Base-by-base conservation (phyloP, 2,113 vertebrate genomes). In the Nycticebus coucang region DNA sequence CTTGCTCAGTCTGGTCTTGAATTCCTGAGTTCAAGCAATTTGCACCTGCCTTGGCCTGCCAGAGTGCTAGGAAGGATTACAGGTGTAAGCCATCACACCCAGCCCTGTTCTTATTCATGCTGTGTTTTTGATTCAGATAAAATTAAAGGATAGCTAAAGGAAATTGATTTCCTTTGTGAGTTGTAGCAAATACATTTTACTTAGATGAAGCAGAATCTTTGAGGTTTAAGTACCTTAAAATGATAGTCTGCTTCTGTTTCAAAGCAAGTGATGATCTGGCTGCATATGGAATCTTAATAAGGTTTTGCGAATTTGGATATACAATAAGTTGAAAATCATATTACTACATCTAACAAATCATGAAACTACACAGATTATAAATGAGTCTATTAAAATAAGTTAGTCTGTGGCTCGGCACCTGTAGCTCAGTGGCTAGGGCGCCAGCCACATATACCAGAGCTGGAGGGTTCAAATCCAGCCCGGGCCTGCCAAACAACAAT, bases 111-210 rank as follows among this genome's bases (percentile, higher is more conserved):
- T 50, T 50, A 9, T 50, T 92, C 33, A 37, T 24, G 57, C 4
- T 74, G 19, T 11, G 8, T 83, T 33, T 92, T 96, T 87, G 60
- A 66, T 41, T 77, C 77, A 68, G 80, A 55, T 71, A 72, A 89
- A 89, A 80, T 89, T 55, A 71, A 94, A 91, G 79, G 87, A 55
- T 68, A 86, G 5, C 45, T 77, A 35, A 81, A 88, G 81, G 18
- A 45, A 80, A 13, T 35, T 37, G 87, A 57, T 87, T 81, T 35
- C 80, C 60, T 89, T 78, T 57, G 30, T 74, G 62, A 64, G 6
- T 22, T 53, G 21, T 64, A 57, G 81, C 77, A 60, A 59, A 68
- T 83, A 26, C 75, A 81, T 60, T 88, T 59, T 24, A 85, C 37
- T 86, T 35, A 19, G 72, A 12, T 18, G 60, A 89, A 55, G 53